Percentiles rank a stretch among this genome's conserved stretches.
Evolutionary conservation across 2,797 vertebrate species (phyloP).

Genomic region (Trachurus trachurus): DNA sequence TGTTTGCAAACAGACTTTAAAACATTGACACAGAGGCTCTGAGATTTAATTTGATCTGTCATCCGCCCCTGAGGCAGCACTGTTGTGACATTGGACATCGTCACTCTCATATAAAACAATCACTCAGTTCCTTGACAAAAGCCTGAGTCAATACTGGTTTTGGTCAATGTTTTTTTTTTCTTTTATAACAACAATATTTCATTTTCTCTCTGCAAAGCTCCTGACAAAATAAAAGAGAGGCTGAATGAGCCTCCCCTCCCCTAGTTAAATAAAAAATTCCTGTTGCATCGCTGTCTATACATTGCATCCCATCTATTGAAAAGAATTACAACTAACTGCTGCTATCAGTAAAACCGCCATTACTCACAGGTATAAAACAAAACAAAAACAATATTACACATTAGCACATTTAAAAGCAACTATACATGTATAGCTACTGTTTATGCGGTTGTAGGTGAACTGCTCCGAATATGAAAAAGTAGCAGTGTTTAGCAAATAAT

Average conservation of each 20-base stretch:
- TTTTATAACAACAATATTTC: constrained; percentile 23
- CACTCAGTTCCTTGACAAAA: constrained; percentile 34
- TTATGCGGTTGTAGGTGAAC: constrained; percentile 3
- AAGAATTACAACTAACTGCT: not conserved
- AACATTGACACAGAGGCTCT: constrained; percentile 24
- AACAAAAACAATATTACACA: too few species aligned
- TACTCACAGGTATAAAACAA: not conserved
- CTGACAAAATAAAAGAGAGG: constrained; percentile 44
- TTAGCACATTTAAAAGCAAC: not conserved
- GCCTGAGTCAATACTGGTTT: constrained; percentile 28
- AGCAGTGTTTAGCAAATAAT: not conserved
- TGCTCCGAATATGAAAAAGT: not conserved
- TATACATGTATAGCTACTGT: not conserved
- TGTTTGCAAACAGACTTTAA: constrained; percentile 56
- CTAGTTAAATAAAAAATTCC: constrained; percentile 58
- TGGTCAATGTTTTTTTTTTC: constrained; percentile 6
- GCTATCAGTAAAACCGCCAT: not conserved
- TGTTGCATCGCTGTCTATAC: constrained; percentile 48
- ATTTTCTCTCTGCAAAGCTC: constrained; percentile 40
- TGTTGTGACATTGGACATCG: constrained; percentile 31
- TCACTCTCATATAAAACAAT: constrained; percentile 31
- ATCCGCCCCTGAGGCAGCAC: constrained; percentile 31
- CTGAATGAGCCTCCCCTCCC: constrained; percentile 49
- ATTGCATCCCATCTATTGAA: too few species aligned
- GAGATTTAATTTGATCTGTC: constrained; percentile 54